Conservation (phyloP, 2,797 vertebrate species). For the Gadopsis bispinosus region DNA sequence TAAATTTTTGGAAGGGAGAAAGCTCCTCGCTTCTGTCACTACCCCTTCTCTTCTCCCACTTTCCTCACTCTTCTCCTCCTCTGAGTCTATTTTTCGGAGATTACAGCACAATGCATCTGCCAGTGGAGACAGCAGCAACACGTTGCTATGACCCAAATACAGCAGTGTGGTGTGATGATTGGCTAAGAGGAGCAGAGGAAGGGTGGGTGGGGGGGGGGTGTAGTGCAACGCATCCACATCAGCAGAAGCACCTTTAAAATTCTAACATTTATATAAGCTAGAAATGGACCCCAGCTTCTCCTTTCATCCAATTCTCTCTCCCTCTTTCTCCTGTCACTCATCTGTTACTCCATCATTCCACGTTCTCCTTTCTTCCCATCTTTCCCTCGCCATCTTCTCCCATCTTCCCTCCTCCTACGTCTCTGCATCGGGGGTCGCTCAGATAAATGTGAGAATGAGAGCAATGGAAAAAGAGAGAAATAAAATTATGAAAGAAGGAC, state of each 20-base stretch:
- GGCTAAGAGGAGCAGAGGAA: conserved; percentile 69
- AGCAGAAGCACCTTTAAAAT: conserved; percentile 79
- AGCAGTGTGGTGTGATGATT: conserved; percentile 74
- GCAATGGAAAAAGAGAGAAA: conserved; percentile 26
- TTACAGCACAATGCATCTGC: conserved; percentile 83
- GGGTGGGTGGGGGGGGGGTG: conserved; percentile 17
- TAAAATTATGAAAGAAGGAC: conserved; percentile 40
- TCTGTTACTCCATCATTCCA: conserved; percentile 25
- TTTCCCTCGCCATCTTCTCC: conserved; percentile 13
- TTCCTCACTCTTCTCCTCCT: conserved; percentile 54
- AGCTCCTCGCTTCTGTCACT: conserved; percentile 41
- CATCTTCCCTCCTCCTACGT: conserved; percentile 42
- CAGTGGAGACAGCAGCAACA: conserved; percentile 82
- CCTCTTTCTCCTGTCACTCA: conserved; percentile 20
- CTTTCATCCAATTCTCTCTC: conserved; percentile 30
- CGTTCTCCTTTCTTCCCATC: conserved; percentile 26
- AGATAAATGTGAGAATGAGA: conserved; percentile 37
- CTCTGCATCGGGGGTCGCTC: conserved; percentile 40
- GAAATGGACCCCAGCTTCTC: conserved; percentile 38
- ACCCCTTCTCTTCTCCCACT: conserved; percentile 44
- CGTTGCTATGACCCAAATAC: conserved; percentile 86
- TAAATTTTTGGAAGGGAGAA: conserved; percentile 27
- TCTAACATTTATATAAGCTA: conserved; percentile 78
- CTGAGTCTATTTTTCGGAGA: conserved; percentile 76
- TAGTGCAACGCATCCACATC: conserved; percentile 62